Evolutionary conservation across 92 coral and sea anemone species (phyloP).

Genomic region (Galaxea fascicularis): DNA sequence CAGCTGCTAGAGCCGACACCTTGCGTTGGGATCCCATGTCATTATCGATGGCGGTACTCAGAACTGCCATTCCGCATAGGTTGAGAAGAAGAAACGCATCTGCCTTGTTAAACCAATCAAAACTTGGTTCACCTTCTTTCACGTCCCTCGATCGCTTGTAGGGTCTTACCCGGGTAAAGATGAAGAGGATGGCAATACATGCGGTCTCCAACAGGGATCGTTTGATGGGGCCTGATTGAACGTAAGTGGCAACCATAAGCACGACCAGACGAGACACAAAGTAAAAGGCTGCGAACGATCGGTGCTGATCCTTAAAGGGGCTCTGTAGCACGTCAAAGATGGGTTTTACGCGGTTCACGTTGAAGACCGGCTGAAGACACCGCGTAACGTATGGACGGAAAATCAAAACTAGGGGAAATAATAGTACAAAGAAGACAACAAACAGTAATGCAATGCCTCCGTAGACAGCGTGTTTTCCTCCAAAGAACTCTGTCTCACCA

Average conservation of each 20-base stretch:
- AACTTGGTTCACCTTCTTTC: not conserved
- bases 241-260: constrained; percentile 61
- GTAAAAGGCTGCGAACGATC: constrained; percentile 96
- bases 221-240: constrained; percentile 67
- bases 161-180: constrained; percentile 74
- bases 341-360: constrained; percentile 79
- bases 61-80: constrained; percentile 70
- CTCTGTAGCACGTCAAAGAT: constrained; percentile 63
- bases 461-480: constrained; percentile 79
- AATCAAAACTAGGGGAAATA: constrained; percentile 80
- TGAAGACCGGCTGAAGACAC: constrained; percentile 64
- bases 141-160: constrained; percentile 58
- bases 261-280: constrained; percentile 81
- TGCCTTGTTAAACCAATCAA: constrained; percentile 73
- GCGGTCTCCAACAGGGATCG: constrained; percentile 71
- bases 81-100: constrained; percentile 82
- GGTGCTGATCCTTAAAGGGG: constrained; percentile 58
- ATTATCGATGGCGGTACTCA: constrained; percentile 70
- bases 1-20: constrained; percentile 8
- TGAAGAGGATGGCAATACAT: constrained; percentile 73
- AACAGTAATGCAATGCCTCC: constrained; percentile 71
- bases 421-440: constrained; percentile 66
- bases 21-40: constrained; percentile 1
- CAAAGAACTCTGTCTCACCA: constrained; percentile 71
- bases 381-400: constrained; percentile 83